These are phyloP conservation scores for Acestrorhynchus altus DNA, from an alignment of 2,797 vertebrate species.

Conservation along the genomic window DNA sequence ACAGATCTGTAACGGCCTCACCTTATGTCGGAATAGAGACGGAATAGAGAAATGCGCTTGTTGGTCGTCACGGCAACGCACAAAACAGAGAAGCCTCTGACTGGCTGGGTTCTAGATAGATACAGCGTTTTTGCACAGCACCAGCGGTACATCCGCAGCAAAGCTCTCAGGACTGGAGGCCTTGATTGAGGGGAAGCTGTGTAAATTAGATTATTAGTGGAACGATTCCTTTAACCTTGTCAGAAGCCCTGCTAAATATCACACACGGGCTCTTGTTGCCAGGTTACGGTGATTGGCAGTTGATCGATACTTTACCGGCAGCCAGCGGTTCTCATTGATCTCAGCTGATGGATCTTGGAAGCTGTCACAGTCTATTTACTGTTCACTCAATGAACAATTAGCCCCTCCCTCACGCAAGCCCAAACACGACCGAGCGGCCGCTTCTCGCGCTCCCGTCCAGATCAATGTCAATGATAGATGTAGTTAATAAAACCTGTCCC, in stretches of 20 bases:
- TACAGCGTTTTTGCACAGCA: too few species aligned
- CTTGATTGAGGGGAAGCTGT: too few species aligned
- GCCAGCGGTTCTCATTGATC: conserved; percentile 40
- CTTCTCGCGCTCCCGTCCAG: background rate
- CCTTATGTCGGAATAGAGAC: too few species aligned
- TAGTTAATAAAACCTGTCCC: background rate
- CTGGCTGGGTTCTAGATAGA: too few species aligned
- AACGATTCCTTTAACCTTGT: too few species aligned
- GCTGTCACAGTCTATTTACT: conserved; percentile 31
- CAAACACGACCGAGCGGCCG: background rate
- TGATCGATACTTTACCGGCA: conserved; percentile 37
- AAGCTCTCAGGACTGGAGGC: too few species aligned
- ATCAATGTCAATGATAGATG: background rate
- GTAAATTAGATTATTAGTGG: too few species aligned
- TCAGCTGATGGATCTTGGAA: conserved; percentile 45
- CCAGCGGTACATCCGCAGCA: too few species aligned
- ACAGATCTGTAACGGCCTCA: too few species aligned
- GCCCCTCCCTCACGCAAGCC: background rate
- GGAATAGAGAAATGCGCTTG: too few species aligned
- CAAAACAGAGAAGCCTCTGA: too few species aligned
- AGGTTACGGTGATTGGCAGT: conserved; percentile 52
- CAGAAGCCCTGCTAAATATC: background rate
- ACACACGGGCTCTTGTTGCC: conserved; percentile 10
- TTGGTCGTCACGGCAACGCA: too few species aligned
- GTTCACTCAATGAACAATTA: conserved; percentile 28